Conservation (phyloP, 1,140 invertebrate species). For the Chymomyza costata region DNA sequence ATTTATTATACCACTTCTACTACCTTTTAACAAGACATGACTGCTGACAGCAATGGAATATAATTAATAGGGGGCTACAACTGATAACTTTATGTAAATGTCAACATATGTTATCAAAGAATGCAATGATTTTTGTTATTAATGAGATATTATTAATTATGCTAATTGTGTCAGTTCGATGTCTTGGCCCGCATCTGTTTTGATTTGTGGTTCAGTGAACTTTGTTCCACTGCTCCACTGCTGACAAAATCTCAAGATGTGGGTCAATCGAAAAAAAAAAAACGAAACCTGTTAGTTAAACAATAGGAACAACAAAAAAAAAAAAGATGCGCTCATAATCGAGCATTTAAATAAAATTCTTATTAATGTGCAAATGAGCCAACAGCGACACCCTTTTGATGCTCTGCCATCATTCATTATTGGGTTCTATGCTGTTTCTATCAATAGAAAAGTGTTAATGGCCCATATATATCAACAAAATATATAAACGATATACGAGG, state of each 20-base stretch:
- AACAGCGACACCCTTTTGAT: constrained; percentile 33
- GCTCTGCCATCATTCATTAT: constrained; percentile 22
- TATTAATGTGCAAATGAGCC: constrained; percentile 66
- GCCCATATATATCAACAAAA: constrained; percentile 5
- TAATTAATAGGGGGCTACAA: too few relatives aligned
- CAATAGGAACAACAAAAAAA: background rate
- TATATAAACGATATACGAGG: background rate
- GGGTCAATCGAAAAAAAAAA: constrained; percentile 46
- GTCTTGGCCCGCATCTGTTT: constrained; percentile 51
- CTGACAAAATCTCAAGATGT: constrained; percentile 28
- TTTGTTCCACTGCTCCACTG: constrained; percentile 9
- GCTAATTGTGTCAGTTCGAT: constrained; percentile 46
- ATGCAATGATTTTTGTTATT: constrained; percentile 41
- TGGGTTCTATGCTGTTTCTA: too few relatives aligned
- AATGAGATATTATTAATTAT: constrained; percentile 44
- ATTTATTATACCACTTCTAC: too few relatives aligned
- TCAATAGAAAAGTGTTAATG: constrained; percentile 44
- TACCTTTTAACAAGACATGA: too few relatives aligned
- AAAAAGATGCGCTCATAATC: constrained; percentile 6
- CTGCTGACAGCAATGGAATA: too few relatives aligned
- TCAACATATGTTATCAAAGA: too few relatives aligned
- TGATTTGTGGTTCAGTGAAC: constrained; percentile 54
- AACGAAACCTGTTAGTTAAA: constrained; percentile 52
- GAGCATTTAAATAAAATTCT: constrained; percentile 59
- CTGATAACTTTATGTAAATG: too few relatives aligned